Evolutionary conservation across 2,888 invertebrate species (phyloP).

Genomic region (Bhutanitis thaidina): DNA sequence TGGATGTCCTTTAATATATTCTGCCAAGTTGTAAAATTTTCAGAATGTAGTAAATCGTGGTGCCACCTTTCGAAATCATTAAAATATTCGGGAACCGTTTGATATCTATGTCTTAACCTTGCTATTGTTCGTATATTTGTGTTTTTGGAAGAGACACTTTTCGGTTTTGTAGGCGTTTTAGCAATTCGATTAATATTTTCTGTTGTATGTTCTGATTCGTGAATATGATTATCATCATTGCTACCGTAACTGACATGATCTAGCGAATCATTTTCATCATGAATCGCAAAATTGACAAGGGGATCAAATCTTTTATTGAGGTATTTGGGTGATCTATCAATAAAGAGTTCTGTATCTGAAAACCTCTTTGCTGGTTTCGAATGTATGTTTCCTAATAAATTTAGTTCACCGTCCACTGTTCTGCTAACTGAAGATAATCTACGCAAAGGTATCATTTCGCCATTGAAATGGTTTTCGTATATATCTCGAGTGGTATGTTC

Average conservation of each 20-base stretch:
- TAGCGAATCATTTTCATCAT: neutral
- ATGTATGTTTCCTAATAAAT: neutral
- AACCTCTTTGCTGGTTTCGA: neutral
- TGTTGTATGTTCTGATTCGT: neutral
- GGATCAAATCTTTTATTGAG: neutral
- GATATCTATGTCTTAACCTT: neutral
- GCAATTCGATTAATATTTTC: neutral
- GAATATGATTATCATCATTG: neutral
- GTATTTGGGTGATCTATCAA: neutral
- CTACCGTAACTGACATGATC: neutral
- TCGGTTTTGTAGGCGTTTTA: neutral
- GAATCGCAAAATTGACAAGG: neutral
- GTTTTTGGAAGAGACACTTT: neutral
- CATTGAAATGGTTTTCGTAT: neutral
- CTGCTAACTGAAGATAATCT: neutral
- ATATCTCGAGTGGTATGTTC: neutral
- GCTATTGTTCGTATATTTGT: neutral
- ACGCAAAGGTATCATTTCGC: neutral
- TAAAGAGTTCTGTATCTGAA: neutral
- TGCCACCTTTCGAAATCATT: constrained; percentile 47
- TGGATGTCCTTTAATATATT: constrained; percentile 26
- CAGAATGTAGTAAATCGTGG: constrained; percentile 39
- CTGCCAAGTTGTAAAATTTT: constrained; percentile 31
- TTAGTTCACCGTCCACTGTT: too few species aligned
- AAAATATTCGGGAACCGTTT: constrained; percentile 37